These are phyloP conservation scores for Coptotermes formosanus DNA, from an alignment of 1,140 invertebrate species.

Conservation along the genomic window DNA sequence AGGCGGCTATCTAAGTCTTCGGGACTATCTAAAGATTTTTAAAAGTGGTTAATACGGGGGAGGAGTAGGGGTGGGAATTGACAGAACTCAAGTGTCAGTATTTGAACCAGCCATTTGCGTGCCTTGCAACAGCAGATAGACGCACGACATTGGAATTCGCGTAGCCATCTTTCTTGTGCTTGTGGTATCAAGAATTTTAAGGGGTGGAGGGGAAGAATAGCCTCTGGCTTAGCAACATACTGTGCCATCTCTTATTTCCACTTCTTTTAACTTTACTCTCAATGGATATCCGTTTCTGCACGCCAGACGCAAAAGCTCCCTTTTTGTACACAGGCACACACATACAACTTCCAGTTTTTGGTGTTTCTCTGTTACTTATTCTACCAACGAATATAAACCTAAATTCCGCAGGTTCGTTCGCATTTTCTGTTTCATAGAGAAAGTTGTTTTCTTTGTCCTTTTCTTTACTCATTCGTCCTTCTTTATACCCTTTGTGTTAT, in stretches of 20 bases:
- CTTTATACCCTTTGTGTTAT: background rate
- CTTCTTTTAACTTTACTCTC: background rate
- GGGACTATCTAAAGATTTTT: background rate
- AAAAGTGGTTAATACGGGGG: background rate
- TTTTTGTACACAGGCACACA: background rate
- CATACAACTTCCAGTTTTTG: background rate
- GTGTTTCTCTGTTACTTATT: background rate
- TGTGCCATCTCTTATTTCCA: background rate
- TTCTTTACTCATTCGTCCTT: background rate
- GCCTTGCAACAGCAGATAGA: background rate
- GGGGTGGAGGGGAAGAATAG: background rate
- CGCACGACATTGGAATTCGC: background rate
- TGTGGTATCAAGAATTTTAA: background rate
- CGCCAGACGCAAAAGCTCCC: background rate
- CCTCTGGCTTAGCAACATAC: background rate
- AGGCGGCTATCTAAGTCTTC: background rate
- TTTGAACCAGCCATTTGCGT: too few relatives aligned
- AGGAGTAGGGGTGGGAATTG: background rate
- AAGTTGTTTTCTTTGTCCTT: background rate
- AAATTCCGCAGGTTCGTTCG: background rate
- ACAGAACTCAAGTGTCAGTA: background rate
- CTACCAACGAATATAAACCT: background rate
- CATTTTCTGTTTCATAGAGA: background rate
- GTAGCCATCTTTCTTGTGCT: background rate
- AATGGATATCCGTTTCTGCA: background rate